A percentile compares a stretch with the other conserved stretches of the same genome.
Conservation (phyloP, 2,888 invertebrate species). For the Papilio protenor region DNA sequence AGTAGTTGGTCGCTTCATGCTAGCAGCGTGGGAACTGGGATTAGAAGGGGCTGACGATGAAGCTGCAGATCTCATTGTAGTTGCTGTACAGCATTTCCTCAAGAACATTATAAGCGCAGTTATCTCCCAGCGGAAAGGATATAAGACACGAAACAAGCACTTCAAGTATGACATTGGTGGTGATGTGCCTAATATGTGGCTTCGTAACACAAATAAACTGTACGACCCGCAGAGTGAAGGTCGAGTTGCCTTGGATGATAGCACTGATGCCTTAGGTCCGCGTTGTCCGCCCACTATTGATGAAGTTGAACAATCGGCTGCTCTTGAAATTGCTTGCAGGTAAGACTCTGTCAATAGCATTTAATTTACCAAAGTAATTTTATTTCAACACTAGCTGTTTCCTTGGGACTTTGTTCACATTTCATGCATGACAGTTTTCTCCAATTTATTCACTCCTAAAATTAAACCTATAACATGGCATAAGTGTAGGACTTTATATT, state of each 20-base stretch:
- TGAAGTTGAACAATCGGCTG: constrained; percentile 89
- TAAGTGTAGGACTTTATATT: too few relatives aligned
- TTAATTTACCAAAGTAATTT: too few relatives aligned
- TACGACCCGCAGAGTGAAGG: constrained; percentile 86
- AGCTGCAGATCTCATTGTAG: constrained; percentile 92
- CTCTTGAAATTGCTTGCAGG: constrained; percentile 89
- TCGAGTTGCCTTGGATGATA: constrained; percentile 84
- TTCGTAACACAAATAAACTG: constrained; percentile 88
- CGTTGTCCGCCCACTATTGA: constrained; percentile 88
- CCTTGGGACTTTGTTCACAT: too few relatives aligned
- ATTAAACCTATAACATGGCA: too few relatives aligned
- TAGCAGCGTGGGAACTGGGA: constrained; percentile 95
- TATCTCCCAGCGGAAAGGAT: constrained; percentile 92
- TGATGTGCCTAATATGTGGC: constrained; percentile 91
- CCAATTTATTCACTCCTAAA: too few relatives aligned
- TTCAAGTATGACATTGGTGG: constrained; percentile 93
- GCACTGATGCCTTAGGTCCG: constrained; percentile 86
- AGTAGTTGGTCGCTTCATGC: constrained; percentile 91
- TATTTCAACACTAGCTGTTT: too few relatives aligned
- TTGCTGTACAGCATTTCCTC: constrained; percentile 90
- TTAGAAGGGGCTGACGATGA: constrained; percentile 93
- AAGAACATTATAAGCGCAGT: constrained; percentile 93
- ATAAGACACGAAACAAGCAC: constrained; percentile 88
- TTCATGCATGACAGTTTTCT: too few relatives aligned
- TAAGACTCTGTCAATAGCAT: constrained; percentile 45